Percentiles rank a stretch among this genome's conserved stretches.
phyloP scores from a whole-genome alignment of 2,797 vertebrate species.

The Pseudopleuronectes americanus region DNA sequence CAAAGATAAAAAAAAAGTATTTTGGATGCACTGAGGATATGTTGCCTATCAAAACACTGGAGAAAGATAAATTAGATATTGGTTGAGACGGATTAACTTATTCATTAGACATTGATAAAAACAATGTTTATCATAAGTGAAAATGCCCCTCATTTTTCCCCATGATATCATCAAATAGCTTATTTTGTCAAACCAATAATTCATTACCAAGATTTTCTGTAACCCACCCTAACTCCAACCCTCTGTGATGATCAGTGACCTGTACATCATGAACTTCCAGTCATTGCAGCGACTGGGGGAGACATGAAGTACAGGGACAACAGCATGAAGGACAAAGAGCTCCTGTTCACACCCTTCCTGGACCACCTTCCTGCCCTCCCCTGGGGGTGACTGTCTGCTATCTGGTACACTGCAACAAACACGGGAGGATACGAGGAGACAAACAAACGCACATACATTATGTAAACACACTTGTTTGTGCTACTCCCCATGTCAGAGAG shows the following conservation, averaged over 20 bases:
- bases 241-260: slow-evolving; percentile 9
- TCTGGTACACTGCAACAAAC: slow-evolving; percentile 44
- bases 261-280: slow-evolving; percentile 27
- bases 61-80: neutral
- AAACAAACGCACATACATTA: slow-evolving; percentile 19
- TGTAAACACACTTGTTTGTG: slow-evolving; percentile 7
- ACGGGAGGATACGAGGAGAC: slow-evolving; percentile 16
- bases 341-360: slow-evolving; percentile 76
- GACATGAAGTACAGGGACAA: slow-evolving; percentile 40
- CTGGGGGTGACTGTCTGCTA: slow-evolving; percentile 38
- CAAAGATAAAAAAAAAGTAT: slow-evolving; percentile 1
- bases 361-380: slow-evolving; percentile 63
- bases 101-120: neutral
- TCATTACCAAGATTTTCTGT: too few relatives aligned
- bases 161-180: too few relatives aligned
- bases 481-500: slow-evolving; percentile 21
- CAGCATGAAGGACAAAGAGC: slow-evolving; percentile 55
- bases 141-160: too few relatives aligned
- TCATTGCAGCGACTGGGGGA: slow-evolving; percentile 3
- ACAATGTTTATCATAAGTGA: neutral
- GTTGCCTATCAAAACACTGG: neutral
- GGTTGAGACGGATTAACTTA: neutral
- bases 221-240: too few relatives aligned
- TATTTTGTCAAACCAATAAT: neutral
- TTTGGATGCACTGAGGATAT: neutral